Evolutionary conservation across 2,113 vertebrate genomes (phyloP).

Genomic region (Amblyornis subalaris): DNA sequence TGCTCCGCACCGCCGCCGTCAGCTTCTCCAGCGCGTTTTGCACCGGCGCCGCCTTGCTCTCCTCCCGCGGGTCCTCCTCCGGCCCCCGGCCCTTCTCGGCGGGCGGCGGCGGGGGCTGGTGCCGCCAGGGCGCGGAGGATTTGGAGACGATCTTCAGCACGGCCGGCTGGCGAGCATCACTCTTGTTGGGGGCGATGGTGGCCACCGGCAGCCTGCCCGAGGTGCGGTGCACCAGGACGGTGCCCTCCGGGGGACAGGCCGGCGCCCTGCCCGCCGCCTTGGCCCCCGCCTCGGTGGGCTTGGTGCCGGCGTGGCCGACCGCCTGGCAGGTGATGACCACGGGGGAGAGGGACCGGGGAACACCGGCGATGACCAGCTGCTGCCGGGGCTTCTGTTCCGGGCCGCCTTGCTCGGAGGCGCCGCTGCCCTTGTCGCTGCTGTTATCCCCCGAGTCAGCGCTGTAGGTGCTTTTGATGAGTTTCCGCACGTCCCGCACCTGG

Average conservation of each 20-base stretch:
- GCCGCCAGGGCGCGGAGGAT: conserved; percentile 62
- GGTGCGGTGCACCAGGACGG: conserved; percentile 69
- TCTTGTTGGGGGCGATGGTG: conserved; percentile 74
- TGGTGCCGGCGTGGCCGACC: conserved; percentile 73
- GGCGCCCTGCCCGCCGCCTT: neutral
- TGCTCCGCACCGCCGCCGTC: conserved; percentile 90
- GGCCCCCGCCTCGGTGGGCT: conserved; percentile 23
- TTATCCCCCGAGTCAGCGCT: conserved; percentile 82
- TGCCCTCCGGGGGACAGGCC: conserved; percentile 71
- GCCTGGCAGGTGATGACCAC: conserved; percentile 94
- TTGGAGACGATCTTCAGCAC: conserved; percentile 77
- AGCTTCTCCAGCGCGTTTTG: conserved; percentile 86
- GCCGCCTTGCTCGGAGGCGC: conserved; percentile 67
- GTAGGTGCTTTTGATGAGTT: conserved; percentile 90
- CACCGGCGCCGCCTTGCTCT: conserved; percentile 60
- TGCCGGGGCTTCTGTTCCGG: conserved; percentile 74
- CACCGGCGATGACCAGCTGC: conserved; percentile 58
- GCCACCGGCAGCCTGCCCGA: conserved; percentile 70
- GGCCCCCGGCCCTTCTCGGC: conserved; percentile 63
- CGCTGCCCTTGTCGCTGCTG: conserved; percentile 70
- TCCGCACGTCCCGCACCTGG: conserved; percentile 92
- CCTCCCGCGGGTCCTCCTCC: conserved; percentile 73
- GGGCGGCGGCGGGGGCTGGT: conserved; percentile 49
- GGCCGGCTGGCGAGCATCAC: conserved; percentile 60
- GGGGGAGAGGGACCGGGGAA: conserved; percentile 76